Base-by-base conservation (phyloP, 2,797 vertebrate genomes). In the Halcyon smyrnensis region DNA sequence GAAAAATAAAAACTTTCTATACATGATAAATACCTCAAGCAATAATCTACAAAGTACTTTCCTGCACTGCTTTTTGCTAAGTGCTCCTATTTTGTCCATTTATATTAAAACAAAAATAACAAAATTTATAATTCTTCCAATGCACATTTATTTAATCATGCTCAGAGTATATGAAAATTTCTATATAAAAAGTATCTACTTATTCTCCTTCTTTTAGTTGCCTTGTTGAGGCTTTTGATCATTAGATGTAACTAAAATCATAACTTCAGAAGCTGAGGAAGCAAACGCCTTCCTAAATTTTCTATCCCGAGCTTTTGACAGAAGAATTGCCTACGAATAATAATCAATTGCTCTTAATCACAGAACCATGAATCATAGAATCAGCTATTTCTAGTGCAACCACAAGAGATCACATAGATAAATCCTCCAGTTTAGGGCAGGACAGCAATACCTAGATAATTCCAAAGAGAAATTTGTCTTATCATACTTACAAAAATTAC, bases 1-100 rank as follows among this genome's bases (percentile, higher is more conserved):
- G 79, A 96, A 96, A 84, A 92, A 87, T 19, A 87, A 91, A 92
- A 97, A 80, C 70, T 60, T 68, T 64, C 51, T 70, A 15, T 37
- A 27, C 37, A 37, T 41, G 45, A 62, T 73, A 82, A 96, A 64
- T 74, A 93, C 69, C 50, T 87, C 10, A 43, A 93, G 78, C 39
- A 54, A 76, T 43, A 84, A 85, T 54, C 64, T 81, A 57, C 69
- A 64, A 74, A 81, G 56, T 30, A 32, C 41, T 54, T 54, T 65
- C 50, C 73, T 53, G 46, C 50, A 18, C 32, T 76, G 79, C 79
- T 54, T 91, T 68, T 74, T 87, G 80, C 53, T 53, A 59, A 86
- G 24, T 30, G 10, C 46, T 67, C 45, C 1, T 3, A 68, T 53
- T 46, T 69, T 62, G 68, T 37, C 30, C 45, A 12, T 59, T 94